A percentile compares a stretch with the other conserved stretches of the same genome.
phyloP scores from a whole-genome alignment of 2,888 invertebrate genomes.

The Mythimna albipuncta region DNA sequence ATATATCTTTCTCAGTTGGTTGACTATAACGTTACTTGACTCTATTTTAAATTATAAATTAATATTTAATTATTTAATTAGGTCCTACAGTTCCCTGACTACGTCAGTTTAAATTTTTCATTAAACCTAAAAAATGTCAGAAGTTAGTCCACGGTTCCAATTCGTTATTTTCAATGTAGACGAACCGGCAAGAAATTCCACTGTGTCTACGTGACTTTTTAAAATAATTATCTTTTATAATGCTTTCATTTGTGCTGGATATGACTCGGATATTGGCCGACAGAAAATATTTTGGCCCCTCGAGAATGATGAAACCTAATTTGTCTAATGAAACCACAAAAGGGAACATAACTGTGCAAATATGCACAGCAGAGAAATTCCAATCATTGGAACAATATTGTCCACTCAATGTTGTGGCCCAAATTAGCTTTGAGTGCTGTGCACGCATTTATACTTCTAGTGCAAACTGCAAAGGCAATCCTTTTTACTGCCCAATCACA shows the following conservation, averaged over 20 bases:
- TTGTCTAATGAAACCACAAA: constrained; percentile 26
- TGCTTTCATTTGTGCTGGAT: not conserved
- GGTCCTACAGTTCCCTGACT: too few relatives aligned
- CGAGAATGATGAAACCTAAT: constrained; percentile 1
- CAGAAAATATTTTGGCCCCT: not conserved
- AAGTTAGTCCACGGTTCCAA: too few relatives aligned
- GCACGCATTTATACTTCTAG: constrained; percentile 43
- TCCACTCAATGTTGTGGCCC: constrained; percentile 33
- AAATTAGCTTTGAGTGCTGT: constrained; percentile 52
- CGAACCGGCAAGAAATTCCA: too few relatives aligned
- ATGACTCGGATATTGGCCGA: not conserved
- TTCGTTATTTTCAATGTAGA: too few relatives aligned
- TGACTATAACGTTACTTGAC: too few relatives aligned
- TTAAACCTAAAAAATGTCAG: too few relatives aligned
- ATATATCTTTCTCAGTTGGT: too few relatives aligned
- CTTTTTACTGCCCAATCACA: constrained; percentile 38
- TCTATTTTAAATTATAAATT: too few relatives aligned
- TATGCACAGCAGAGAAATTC: constrained; percentile 27
- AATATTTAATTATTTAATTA: too few relatives aligned
- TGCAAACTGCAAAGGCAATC: constrained; percentile 20
- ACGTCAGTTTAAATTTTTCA: too few relatives aligned
- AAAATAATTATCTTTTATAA: too few relatives aligned
- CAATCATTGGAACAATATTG: constrained; percentile 49
- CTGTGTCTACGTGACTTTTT: too few relatives aligned
- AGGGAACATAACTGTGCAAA: constrained; percentile 19